Evolutionary conservation across 2,888 invertebrate genomes (phyloP), one percentile per base, ranked within the genome.

Genomic region (Parnassius glacialis): DNA sequence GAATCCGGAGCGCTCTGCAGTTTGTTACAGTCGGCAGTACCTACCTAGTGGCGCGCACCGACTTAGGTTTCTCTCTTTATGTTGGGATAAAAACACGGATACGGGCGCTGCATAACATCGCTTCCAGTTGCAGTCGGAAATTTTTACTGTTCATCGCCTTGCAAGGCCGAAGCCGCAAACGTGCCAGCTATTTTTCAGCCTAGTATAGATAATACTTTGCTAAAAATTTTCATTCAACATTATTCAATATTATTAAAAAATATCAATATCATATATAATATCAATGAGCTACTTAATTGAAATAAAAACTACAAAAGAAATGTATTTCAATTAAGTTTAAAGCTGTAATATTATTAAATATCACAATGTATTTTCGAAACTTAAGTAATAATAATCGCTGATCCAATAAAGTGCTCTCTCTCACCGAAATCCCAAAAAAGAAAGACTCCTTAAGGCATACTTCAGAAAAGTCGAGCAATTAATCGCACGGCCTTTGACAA

Each of bases 1-100:
- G 89, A 89, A 87, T 87, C 85, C 85, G 76, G 81, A 85, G 83
- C 82, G 85, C 87, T 89, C 84, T 80, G 85, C 86, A 88, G 85
- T 86, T 85, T 85, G 87, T 86, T 51, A 25, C 34, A 10, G 13
- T 9, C 11, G 13, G 48, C n/a, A 20, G 45, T 25, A 54, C 10
- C 53, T 53, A 53, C 9, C 20, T 42, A 81, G 80, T 78, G 76
- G 77, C 75, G 65, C 67, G 65, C 70, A 66, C 61, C 67, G 75
- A 70, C 79, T 80, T 83, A 83, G 85, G 83, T 80, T 87, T 81
- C 80, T 45, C 79, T 82, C 82, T 82, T 84, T 86, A 83, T 81
- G 74, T 77, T 76, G 73, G 70, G 70, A 67, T 77, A 80, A 83
- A 85, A 82, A 81, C 77, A 80, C 74, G 76, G 76, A 76, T 75